These are phyloP conservation scores for Meriones unguiculatus DNA, from an alignment of 2,113 vertebrate species.

Conservation along the genomic window DNA sequence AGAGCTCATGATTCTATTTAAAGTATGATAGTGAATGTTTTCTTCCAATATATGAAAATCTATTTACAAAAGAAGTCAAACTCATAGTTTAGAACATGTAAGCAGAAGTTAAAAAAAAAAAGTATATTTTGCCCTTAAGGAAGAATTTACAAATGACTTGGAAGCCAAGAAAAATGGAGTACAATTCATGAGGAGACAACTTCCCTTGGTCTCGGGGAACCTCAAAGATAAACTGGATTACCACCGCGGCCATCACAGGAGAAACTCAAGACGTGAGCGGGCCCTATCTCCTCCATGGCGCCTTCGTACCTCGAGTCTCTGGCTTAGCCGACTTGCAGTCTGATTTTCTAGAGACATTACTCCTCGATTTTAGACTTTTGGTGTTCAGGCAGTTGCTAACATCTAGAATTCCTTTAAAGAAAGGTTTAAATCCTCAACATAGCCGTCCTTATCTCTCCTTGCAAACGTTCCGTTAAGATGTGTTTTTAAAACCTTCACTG, in stretches of 20 bases:
- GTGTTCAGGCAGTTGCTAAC: not conserved
- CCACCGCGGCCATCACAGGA: not conserved
- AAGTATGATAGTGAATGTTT: not conserved
- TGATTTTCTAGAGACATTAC: not conserved
- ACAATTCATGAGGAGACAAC: not conserved
- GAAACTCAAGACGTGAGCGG: not conserved
- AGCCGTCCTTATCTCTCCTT: slow-evolving; percentile 42
- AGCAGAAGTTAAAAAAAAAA: not conserved
- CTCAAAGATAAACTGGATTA: not conserved
- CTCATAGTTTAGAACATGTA: not conserved
- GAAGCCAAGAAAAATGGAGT: slow-evolving; percentile 13
- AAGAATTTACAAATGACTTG: slow-evolving; percentile 4
- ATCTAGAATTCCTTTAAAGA: slow-evolving; percentile 38
- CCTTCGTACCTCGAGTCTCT: not conserved
- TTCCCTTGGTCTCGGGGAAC: not conserved
- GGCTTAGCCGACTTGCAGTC: not conserved
- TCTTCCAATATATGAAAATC: not conserved
- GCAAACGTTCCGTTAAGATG: slow-evolving; percentile 30
- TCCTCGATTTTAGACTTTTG: slow-evolving; percentile 21
- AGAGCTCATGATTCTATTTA: not conserved
- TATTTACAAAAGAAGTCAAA: not conserved
- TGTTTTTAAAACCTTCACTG: slow-evolving; percentile 27
- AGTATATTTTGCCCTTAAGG: not conserved
- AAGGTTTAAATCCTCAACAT: slow-evolving; percentile 30
- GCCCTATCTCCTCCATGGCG: accelerated